Evolutionary conservation across 2,888 invertebrate species (phyloP).

Genomic region (Xestia xanthographa): DNA sequence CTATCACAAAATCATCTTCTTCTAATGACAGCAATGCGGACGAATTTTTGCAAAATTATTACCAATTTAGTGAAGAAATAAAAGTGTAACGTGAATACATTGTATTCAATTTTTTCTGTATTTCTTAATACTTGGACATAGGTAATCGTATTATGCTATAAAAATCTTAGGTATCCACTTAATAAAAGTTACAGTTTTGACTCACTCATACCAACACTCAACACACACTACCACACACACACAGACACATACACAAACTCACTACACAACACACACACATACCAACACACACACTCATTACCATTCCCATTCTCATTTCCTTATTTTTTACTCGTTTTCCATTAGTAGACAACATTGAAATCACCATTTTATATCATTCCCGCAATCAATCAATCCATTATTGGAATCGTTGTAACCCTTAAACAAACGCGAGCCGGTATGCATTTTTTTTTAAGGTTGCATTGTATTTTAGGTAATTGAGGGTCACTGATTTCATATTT

Average conservation of each 20-base stretch:
- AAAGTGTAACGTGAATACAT: background rate
- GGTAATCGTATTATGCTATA: background rate
- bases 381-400: slow-evolving; percentile 23
- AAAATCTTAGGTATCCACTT: background rate
- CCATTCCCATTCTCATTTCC: too few relatives aligned
- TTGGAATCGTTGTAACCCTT: slow-evolving; percentile 37
- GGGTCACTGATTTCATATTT: too few relatives aligned
- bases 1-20: background rate
- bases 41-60: background rate
- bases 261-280: too few relatives aligned
- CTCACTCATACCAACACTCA: too few relatives aligned
- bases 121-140: background rate
- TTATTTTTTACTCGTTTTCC: too few relatives aligned
- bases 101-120: too few relatives aligned
- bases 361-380: background rate
- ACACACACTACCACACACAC: too few relatives aligned
- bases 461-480: too few relatives aligned
- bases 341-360: slow-evolving; percentile 9
- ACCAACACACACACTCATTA: too few relatives aligned
- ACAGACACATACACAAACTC: too few relatives aligned
- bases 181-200: background rate
- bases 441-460: too few relatives aligned
- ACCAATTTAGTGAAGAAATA: background rate
- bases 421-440: too few relatives aligned
- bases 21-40: background rate